A percentile compares a stretch with the other conserved stretches of the same genome.
Conservation (phyloP, 2,888 invertebrate genomes). For the Volucella inanis region DNA sequence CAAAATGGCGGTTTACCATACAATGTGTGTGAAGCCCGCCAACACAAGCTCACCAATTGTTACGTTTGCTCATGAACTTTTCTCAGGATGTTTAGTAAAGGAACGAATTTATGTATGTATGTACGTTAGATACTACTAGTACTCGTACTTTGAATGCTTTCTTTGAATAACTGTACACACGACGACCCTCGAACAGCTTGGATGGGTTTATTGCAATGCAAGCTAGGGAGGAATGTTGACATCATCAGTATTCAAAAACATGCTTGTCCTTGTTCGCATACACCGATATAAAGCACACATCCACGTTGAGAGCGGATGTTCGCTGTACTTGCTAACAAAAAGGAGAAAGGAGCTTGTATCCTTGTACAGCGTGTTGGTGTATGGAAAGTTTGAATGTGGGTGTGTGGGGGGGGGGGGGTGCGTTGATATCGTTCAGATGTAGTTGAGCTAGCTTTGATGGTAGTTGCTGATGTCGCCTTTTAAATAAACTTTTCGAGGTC, state of each 20-base stretch:
- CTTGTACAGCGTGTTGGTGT: constrained; percentile 9
- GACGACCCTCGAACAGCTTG: constrained; percentile 30
- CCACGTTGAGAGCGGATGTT: constrained; percentile 8
- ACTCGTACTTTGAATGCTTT: too few relatives aligned
- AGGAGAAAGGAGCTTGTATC: constrained; percentile 27
- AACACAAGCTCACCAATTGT: constrained; percentile 64
- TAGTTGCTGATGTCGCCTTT: constrained; percentile 41
- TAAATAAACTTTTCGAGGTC: constrained; percentile 73
- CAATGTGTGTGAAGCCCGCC: constrained; percentile 59
- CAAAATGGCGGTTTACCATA: constrained; percentile 76
- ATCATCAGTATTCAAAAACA: constrained; percentile 75
- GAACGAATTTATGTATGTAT: too few relatives aligned
- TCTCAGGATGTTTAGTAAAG: constrained; percentile 21
- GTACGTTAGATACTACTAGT: too few relatives aligned
- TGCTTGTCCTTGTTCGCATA: constrained; percentile 72
- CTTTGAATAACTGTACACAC: constrained; percentile 23
- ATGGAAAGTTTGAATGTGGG: constrained; percentile 24
- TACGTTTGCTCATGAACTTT: constrained; percentile 26
- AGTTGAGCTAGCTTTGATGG: constrained; percentile 5
- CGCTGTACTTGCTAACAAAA: neutral
- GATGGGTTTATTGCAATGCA: constrained; percentile 53
- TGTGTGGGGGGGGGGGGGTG: constrained; percentile 55
- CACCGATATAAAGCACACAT: constrained; percentile 25
- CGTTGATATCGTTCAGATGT: constrained; percentile 32
- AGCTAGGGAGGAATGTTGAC: constrained; percentile 64